Base-by-base conservation (phyloP, 2,797 vertebrate genomes). In the Anas flavirostris region DNA sequence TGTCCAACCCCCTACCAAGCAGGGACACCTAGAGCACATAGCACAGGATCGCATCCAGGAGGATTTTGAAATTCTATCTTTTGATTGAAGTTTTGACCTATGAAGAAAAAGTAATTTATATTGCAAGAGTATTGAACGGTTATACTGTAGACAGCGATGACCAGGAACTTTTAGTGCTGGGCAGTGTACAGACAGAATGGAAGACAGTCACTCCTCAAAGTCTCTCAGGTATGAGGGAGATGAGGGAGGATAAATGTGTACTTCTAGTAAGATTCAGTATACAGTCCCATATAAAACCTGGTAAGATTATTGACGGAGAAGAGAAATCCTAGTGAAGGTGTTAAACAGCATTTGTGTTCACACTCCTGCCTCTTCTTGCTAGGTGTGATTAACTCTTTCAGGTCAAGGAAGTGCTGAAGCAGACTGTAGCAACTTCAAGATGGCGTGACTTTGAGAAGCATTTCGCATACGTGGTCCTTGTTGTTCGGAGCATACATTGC, bases 161-260 rank as follows among this genome's bases (percentile, higher is more conserved):
- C 18, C 10, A 66, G 41, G 18, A 50, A 35, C 29, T 69, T 89
- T 8, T 29, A 63, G 35, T 5, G 11, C 81, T 92, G 75, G 29
- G 14, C 4, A 2, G 4, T 28, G 12, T 46, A n/a, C 48, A 68
- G 35, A 22, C 48, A 60, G 53, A 81, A 35, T 4, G 7, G 35
- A 72, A 64, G 37, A 77, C 39, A 43, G 39, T 52, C 22, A 7
- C 15, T 88, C 52, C 48, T 79, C 39, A 35, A 64, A 91, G 68
- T 53, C 22, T 53, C 31, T 82, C 35, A 66, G 29, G 25, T 26
- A 44, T 0, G 0, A 50, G 33, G 55, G 43, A 91, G 84, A 41
- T 0, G 0, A 50, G 33, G 55, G 46, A 91, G 84, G 52, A 46
- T 18, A 43, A 21, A 21, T 35, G 18, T 3, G 1, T 62, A 5